Base-by-base conservation (phyloP, 1,140 invertebrate genomes). In the Batillaria attramentaria region DNA sequence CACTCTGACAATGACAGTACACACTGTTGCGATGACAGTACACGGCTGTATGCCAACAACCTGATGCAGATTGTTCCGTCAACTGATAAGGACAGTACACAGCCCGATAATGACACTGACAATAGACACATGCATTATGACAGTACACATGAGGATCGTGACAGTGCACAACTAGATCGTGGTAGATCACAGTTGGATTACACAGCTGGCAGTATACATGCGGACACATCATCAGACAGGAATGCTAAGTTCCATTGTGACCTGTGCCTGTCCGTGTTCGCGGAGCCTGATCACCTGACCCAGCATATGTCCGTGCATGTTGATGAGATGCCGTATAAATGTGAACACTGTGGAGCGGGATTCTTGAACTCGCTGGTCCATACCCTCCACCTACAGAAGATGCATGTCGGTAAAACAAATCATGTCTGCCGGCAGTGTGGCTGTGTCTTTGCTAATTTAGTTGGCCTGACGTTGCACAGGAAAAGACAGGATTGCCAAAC, bases 271-370 rank as follows among this genome's bases (percentile, higher is more conserved):
- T 57, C 72, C n/a, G 42, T 81, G 28, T 80, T 80, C 54, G 60
- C 54, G 10, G 57, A 78, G 37, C 81, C 78, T 28, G 66, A 68
- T 31, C 77, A 74, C 28, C 70, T 84, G 16, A 69, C 62, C 20
- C 42, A 73, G 18, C 76, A 81, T 28, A 75, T 73, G 79, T 41
- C 77, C 10, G 81, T 78, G n/a, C 81, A 81, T 35, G 57, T 24
- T 18, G 78, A 78, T 31, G 77, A 50, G 1, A 43, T 65, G 35
- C 33, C 65, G 5, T 82, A 72, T 50, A 31, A 81, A 28, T 78
- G 65, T 33, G 13, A n/a, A 24, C 72, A 35, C 39, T 70, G 68
- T 31, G 16, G 24, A 28, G 68, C 68, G 3, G 24, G 68, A 6
- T 70, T 70, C 42, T 70, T 70, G n/a, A 24, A 46, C 39, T 16